A percentile compares a stretch with the other conserved stretches of the same genome.
Evolutionary conservation across 2,113 vertebrate genomes (phyloP).

Genomic region (Elephantulus edwardii): DNA sequence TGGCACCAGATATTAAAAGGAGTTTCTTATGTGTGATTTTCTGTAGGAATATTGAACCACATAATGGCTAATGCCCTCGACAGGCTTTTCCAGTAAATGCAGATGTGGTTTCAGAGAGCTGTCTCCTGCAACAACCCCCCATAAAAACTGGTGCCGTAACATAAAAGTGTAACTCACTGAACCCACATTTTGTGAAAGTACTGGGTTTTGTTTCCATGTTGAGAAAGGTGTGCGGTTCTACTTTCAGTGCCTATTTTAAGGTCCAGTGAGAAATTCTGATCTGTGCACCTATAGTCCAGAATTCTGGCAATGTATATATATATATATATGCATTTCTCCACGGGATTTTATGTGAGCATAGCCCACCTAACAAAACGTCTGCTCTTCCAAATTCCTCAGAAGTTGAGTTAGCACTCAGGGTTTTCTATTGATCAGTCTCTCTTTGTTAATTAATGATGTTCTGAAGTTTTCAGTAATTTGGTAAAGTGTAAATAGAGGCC

Average conservation of each 20-base stretch:
- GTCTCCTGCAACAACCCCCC: slow-evolving; percentile 33
- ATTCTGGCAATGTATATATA: not conserved
- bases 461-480: slow-evolving; percentile 14
- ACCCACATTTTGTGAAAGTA: not conserved
- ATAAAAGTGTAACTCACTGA: not conserved
- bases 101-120: slow-evolving; percentile 46
- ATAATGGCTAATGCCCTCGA: slow-evolving; percentile 25
- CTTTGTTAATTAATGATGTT: not conserved
- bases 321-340: not conserved
- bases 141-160: not conserved
- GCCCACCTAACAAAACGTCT: not conserved
- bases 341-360: not conserved
- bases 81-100: slow-evolving; percentile 26
- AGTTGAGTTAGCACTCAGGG: not conserved
- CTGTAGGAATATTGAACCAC: slow-evolving; percentile 48
- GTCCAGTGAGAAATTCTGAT: slow-evolving; percentile 36
- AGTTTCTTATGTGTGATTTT: slow-evolving; percentile 58
- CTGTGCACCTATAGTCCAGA: not conserved
- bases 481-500: not conserved
- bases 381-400: slow-evolving; percentile 21
- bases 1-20: slow-evolving; percentile 46
- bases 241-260: slow-evolving; percentile 42
- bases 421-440: not conserved
- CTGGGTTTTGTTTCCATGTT: not conserved
- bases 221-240: slow-evolving; percentile 30